These are phyloP conservation scores for Siderastrea radians DNA, from an alignment of 92 coral and sea anemone species.

Conservation along the genomic window DNA sequence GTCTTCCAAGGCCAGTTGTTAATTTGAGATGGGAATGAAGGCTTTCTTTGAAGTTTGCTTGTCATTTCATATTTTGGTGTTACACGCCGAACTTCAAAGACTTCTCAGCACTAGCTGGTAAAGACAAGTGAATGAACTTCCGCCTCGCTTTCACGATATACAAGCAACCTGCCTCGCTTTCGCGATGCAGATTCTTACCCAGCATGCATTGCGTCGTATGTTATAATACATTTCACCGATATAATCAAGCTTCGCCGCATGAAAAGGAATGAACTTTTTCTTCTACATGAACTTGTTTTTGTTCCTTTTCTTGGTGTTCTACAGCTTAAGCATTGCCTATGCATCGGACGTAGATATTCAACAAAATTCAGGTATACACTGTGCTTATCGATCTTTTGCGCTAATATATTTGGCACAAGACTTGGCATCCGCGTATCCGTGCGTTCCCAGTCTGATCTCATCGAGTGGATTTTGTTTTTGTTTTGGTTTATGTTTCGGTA, in stretches of 20 bases:
- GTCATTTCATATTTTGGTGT: conserved; percentile 48
- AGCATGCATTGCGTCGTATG: neutral
- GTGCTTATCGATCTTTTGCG: neutral
- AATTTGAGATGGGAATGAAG: conserved; percentile 22
- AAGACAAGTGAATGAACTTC: neutral
- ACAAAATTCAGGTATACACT: conserved; percentile 32
- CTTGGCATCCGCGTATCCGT: neutral
- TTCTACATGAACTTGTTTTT: neutral
- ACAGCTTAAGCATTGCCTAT: neutral
- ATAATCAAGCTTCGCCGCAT: neutral
- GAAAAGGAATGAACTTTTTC: neutral
- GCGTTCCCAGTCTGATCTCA: neutral
- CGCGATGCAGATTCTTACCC: neutral
- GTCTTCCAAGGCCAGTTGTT: conserved; percentile 45
- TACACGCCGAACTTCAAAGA: neutral
- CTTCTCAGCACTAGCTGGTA: neutral
- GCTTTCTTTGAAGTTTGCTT: conserved; percentile 51
- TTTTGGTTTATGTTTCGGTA: conserved; percentile 3
- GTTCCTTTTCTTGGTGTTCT: neutral
- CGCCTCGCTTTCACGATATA: conserved; percentile 39
- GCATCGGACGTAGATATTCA: conserved; percentile 21
- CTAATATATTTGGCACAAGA: neutral
- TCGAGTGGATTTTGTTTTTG: conserved; percentile 8
- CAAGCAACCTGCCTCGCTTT: neutral
- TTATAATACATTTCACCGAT: neutral